Evolutionary conservation across 2,797 vertebrate genomes (phyloP), one percentile per base, ranked within the genome.

Genomic region (Spinus pinus): DNA sequence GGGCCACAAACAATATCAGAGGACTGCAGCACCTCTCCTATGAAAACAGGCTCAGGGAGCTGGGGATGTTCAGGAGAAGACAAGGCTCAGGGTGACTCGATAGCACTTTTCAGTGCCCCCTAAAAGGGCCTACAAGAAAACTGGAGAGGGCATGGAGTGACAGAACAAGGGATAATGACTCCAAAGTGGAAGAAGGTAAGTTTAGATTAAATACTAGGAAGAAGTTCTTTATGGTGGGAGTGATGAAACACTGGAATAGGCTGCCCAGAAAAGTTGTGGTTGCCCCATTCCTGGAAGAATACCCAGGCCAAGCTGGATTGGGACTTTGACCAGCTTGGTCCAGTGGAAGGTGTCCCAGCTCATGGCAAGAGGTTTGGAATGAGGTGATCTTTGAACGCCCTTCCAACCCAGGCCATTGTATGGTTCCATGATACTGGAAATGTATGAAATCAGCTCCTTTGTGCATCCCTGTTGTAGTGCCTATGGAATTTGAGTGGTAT

Each of bases 271-370:
- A 58, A 47, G 8, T 3, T 72, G 19, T 79, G 53, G 35, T 5
- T 79, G 33, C 5, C 31, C 5, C 10, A 15, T 78, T 31, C 19
- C 44, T 65, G 30, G 9, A 35, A 58, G 39, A 41, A 47, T 47
- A 61, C 15, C 11, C 35, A n/a, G 33, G 2, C 30, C 58, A 30
- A 11, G 3, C 0, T 72, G 66, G 13, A 47, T 0, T 10, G 16
- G 31, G 31, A 10, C 46, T 47, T 60, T 14, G 47, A 53, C 19
- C 33, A 28, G 0, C 13, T 18, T 71, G 19, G 12, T 28, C 22
- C 41, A 5, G 11, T 35, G 17, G 11, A 60, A 78, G 2, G 15
- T 31, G 12, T 47, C 30, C 12, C 22, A 47, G 9, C 3, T 46
- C 8, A 30, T n/a, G 31, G 19, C 2, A 17, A 30, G 11, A 10